Conservation (phyloP, 2,797 vertebrate genomes). For the Anableps anableps region DNA sequence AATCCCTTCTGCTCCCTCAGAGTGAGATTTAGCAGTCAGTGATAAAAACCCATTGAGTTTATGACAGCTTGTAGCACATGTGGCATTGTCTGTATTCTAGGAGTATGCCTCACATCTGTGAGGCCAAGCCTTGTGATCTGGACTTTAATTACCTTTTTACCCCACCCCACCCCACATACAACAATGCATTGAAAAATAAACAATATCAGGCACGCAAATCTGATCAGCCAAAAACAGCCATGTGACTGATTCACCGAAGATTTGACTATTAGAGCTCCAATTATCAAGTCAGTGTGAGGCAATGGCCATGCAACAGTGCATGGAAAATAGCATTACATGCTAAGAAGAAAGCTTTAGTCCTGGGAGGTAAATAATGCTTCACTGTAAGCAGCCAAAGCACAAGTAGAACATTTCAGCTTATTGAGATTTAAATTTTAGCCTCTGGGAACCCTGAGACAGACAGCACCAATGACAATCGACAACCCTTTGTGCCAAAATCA, state of each 20-base stretch:
- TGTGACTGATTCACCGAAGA: constrained; percentile 34
- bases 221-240: constrained; percentile 17
- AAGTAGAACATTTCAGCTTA: constrained; percentile 53
- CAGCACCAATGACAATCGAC: constrained; percentile 16
- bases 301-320: constrained; percentile 53
- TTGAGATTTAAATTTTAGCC: constrained; percentile 50
- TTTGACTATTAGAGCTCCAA: constrained; percentile 49
- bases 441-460: constrained; percentile 29
- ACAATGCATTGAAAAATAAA: constrained; percentile 26
- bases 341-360: constrained; percentile 22
- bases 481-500: constrained; percentile 51
- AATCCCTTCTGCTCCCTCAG: constrained; percentile 65
- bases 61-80: constrained; percentile 45
- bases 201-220: constrained; percentile 11
- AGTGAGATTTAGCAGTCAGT: constrained; percentile 67
- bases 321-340: constrained; percentile 23
- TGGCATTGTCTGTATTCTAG: constrained; percentile 38
- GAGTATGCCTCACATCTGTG: neutral
- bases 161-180: constrained; percentile 12
- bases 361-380: constrained; percentile 37
- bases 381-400: constrained; percentile 36
- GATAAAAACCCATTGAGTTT: constrained; percentile 74
- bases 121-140: constrained; percentile 9
- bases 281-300: constrained; percentile 40
- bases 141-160: constrained; percentile 29